Evolutionary conservation across 2,113 vertebrate species (phyloP).

Genomic region (Mesocricetus auratus): DNA sequence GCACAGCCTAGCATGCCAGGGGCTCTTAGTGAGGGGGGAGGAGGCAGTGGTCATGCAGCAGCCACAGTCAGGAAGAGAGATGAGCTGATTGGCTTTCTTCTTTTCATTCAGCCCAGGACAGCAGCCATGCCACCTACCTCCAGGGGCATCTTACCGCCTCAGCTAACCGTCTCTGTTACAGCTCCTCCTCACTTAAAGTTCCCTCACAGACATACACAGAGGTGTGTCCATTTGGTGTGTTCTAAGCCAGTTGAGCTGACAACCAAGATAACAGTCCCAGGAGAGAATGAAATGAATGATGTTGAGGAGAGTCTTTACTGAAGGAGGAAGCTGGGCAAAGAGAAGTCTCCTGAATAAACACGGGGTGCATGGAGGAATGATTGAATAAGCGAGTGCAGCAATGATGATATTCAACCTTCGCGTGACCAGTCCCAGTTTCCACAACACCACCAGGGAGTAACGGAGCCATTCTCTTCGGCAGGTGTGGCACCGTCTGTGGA

Average conservation of each 20-base stretch:
- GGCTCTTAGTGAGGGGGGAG: neutral
- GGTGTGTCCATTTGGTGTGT: neutral
- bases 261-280: neutral
- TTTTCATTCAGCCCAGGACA: neutral
- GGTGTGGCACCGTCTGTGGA: constrained; percentile 91
- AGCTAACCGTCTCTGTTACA: neutral
- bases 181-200: neutral
- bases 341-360: neutral
- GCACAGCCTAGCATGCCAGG: neutral
- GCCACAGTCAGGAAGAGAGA: neutral
- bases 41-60: neutral
- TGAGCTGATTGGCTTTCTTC: neutral
- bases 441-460: constrained; percentile 43
- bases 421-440: neutral
- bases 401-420: neutral
- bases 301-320: neutral
- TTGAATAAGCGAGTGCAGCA: neutral
- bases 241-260: neutral
- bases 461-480: constrained; percentile 77
- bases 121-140: neutral
- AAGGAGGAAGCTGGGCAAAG: neutral
- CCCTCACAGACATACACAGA: neutral
- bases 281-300: neutral
- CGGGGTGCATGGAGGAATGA: neutral
- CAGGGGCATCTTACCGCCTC: neutral